These are phyloP conservation scores for Muscidifurax raptorellus DNA, from an alignment of 1,140 invertebrate genomes.

Conservation along the genomic window DNA sequence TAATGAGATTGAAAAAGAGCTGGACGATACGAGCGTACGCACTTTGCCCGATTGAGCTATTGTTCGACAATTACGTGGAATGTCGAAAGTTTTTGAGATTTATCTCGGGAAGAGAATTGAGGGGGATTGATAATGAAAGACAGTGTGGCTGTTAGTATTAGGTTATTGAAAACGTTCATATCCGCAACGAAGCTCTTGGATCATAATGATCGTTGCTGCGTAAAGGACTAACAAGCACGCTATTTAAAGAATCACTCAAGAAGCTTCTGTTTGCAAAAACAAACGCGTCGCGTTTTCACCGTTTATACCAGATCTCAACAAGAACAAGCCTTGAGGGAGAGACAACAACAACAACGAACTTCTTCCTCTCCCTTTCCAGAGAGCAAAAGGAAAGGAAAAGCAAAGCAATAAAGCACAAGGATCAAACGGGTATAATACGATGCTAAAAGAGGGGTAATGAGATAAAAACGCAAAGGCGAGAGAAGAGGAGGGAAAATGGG, in stretches of 20 bases:
- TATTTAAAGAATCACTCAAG: too few relatives aligned
- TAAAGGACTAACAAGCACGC: too few relatives aligned
- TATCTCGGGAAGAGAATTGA: too few relatives aligned
- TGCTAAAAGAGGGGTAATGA: slow-evolving; percentile 13
- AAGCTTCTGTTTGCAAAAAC: background rate
- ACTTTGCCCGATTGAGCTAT: too few relatives aligned
- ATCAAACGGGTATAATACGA: background rate
- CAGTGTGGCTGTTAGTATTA: too few relatives aligned
- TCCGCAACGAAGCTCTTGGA: too few relatives aligned
- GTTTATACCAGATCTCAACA: background rate
- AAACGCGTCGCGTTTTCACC: background rate
- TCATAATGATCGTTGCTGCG: background rate
- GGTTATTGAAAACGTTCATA: too few relatives aligned
- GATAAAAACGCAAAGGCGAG: slow-evolving; percentile 21
- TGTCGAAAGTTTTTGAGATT: too few relatives aligned
- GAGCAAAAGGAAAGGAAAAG: background rate
- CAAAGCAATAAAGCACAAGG: background rate
- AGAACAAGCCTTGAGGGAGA: background rate
- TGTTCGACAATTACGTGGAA: too few relatives aligned
- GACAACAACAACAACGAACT: background rate
- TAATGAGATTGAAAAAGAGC: too few relatives aligned
- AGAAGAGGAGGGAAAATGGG: background rate
- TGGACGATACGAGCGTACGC: too few relatives aligned
- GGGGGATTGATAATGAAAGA: too few relatives aligned
- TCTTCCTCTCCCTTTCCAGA: background rate